Base-by-base conservation (phyloP, 1,140 invertebrate species). In the Orchesella cincta region DNA sequence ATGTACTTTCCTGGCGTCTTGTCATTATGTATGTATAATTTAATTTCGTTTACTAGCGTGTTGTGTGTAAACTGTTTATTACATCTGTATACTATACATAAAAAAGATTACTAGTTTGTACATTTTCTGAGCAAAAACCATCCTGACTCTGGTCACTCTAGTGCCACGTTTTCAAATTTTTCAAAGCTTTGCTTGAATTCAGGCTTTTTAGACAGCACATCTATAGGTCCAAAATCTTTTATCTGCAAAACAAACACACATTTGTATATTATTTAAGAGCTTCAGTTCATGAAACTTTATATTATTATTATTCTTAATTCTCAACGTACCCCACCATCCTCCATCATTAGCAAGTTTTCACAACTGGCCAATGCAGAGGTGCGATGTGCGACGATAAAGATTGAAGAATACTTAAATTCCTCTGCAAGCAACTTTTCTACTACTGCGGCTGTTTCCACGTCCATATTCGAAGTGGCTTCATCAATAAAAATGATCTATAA, bases 401-500 rank as follows among this genome's bases (percentile, higher is more conserved):
- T 82, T 16, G 87, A 88, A 33, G 83, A 84, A 54, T 85, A 78
- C 3, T 73, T 70, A 82, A 89, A 88, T 70, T 87, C 83, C 31
- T 82, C 75, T 46, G 84, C 81, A 26, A 88, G 85, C 1, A 87
- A 85, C 54, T 83, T 80, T 74, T 88, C 86, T 39, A 93, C 91
- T 0, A 90, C 83, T 34, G 85, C 83, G 83, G 92, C 91, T 2
- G 91, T 92, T 90, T 90, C 85, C 0, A 84, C 84, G 83, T 96
- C 94, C 23, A 96, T 92, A 81, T 94, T 93, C 39, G 94, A 93
- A 0, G 94, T 95, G 0, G 94, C 94, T 85, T 96, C 94, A 85
- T 95, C 93, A 83, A 96, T 86, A 36, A 96, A 88, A 0, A 96
- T 85, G 72, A 96, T 90, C 79, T 86, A 54, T 23, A 5, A n/a